A percentile compares a stretch with the other conserved stretches of the same genome.
phyloP scores from a whole-genome alignment of 2,797 vertebrate genomes.

The Spinus olivaceus region DNA sequence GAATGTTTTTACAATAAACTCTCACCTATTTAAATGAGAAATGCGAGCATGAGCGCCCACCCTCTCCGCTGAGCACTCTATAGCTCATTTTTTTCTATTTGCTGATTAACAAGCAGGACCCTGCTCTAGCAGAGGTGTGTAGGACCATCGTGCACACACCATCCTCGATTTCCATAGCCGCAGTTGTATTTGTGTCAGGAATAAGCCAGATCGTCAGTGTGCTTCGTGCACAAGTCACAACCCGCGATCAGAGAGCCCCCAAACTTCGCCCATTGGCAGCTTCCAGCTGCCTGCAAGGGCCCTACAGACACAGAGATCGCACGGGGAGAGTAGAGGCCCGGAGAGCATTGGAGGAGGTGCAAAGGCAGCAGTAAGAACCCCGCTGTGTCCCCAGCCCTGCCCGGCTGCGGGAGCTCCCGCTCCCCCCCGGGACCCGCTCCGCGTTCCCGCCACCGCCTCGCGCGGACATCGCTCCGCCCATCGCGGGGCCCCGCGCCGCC shows the following conservation, averaged over 20 bases:
- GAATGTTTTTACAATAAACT: neutral
- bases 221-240: neutral
- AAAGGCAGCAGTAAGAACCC: neutral
- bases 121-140: neutral
- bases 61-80: neutral
- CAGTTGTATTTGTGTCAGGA: neutral
- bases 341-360: rapidly evolving
- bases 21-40: neutral
- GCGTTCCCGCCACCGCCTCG: neutral
- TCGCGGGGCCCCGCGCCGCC: rapidly evolving
- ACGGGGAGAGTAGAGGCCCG: rapidly evolving
- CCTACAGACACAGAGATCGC: too few species aligned
- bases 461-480: neutral
- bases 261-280: neutral
- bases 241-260: neutral
- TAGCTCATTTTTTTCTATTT: neutral
- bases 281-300: neutral
- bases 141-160: rapidly evolving
- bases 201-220: rapidly evolving
- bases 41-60: neutral
- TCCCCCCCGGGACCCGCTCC: neutral
- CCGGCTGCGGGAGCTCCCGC: neutral
- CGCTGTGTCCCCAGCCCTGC: too few species aligned
- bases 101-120: neutral
- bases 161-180: neutral